Percentiles rank a stretch among this genome's conserved stretches.
These are phyloP conservation scores for Macrobrachium rosenbergii DNA, from an alignment of 1,140 invertebrate species.

Conservation along the genomic window DNA sequence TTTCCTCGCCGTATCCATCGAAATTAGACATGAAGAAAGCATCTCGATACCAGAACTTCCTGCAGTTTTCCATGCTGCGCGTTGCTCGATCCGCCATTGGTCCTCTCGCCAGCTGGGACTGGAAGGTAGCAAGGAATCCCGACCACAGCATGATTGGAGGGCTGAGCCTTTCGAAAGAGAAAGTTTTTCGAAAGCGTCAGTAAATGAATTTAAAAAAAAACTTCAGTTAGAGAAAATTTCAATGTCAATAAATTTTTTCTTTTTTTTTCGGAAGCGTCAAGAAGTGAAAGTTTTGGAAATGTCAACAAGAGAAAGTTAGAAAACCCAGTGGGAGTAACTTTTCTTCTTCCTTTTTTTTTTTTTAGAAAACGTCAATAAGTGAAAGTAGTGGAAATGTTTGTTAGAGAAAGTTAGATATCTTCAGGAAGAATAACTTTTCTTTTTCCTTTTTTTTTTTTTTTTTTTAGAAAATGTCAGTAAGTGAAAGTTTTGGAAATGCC, in stretches of 20 bases:
- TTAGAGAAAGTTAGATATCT: no score
- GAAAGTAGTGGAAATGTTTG: no score
- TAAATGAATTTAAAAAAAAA: background rate
- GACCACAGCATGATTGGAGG: constrained; percentile 30
- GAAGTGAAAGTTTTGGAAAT: no score
- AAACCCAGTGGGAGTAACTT: no score
- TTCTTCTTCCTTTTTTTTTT: no score
- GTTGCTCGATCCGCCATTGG: background rate
- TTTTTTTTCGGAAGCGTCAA: background rate
- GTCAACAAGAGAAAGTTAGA: no score
- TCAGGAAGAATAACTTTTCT: no score
- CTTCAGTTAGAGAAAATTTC: background rate
- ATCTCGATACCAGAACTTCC: constrained; percentile 36
- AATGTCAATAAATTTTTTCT: no score
- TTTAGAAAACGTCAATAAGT: no score
- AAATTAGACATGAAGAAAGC: constrained; percentile 42
- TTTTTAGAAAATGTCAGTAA: no score
- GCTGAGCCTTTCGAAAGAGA: background rate
- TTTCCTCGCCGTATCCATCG: background rate
- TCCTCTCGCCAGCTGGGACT: background rate
- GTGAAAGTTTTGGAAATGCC: no score
- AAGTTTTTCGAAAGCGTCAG: background rate
- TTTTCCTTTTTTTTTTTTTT: no score
- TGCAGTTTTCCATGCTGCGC: constrained; percentile 2
- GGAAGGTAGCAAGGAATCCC: constrained; percentile 24